Evolutionary conservation across 2,113 vertebrate genomes (phyloP).

Genomic region (Ginglymostoma cirratum): DNA sequence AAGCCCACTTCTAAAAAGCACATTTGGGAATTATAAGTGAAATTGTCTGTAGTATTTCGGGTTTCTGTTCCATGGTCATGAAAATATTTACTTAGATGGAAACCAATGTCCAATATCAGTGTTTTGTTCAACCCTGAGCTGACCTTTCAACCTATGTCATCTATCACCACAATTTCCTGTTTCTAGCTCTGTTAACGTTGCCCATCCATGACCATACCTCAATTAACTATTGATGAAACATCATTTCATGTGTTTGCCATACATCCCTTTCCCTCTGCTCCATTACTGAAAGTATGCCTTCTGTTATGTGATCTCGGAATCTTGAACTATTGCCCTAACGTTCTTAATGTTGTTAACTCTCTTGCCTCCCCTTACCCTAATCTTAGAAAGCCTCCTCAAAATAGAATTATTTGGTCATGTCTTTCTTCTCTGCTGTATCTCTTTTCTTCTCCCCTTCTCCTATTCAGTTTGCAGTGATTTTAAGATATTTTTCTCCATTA

Average conservation of each 20-base stretch:
- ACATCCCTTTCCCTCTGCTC: neutral
- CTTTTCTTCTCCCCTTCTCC: neutral
- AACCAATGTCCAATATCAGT: neutral
- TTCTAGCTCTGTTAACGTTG: neutral
- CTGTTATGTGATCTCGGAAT: neutral
- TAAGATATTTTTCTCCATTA: neutral
- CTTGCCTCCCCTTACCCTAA: neutral
- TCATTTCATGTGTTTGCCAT: neutral
- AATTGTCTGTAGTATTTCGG: too few species aligned
- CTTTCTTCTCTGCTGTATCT: neutral
- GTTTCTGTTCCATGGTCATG: too few species aligned
- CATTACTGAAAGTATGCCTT: neutral
- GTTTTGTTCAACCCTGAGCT: neutral
- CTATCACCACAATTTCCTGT: neutral
- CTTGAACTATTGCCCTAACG: neutral
- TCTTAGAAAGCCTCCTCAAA: neutral
- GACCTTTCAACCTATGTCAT: neutral
- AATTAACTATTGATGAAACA: neutral
- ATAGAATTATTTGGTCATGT: neutral
- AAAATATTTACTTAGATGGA: neutral
- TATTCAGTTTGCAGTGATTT: neutral
- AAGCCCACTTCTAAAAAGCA: too few species aligned
- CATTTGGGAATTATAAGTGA: too few species aligned
- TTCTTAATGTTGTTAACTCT: neutral
- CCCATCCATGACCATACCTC: neutral